These are phyloP conservation scores for Pachypeltis micranthus DNA, from an alignment of 1,140 invertebrate species.

Conservation along the genomic window DNA sequence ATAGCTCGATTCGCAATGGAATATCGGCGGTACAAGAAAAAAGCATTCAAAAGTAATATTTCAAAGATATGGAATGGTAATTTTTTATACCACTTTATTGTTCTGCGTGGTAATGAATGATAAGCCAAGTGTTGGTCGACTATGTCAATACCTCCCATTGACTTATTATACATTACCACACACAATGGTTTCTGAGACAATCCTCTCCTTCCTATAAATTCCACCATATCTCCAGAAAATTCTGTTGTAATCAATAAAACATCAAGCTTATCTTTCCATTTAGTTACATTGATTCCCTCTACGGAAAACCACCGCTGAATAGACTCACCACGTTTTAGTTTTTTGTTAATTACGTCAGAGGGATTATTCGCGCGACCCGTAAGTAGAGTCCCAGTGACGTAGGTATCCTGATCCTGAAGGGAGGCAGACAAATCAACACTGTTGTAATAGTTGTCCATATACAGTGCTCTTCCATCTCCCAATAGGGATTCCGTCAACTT, in stretches of 20 bases:
- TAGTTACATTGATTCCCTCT: neutral
- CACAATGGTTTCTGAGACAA: neutral
- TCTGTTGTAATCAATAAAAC: neutral
- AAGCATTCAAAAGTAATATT: neutral
- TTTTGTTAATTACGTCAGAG: slow-evolving; percentile 19
- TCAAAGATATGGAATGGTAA: neutral
- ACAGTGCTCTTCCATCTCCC: neutral
- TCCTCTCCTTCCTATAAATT: neutral
- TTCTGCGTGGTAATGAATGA: neutral
- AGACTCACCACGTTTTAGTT: slow-evolving; percentile 24
- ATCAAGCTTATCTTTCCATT: neutral
- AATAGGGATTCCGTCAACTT: neutral
- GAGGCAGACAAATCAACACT: slow-evolving; percentile 3
- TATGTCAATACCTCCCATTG: neutral
- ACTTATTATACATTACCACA: neutral
- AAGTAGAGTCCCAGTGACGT: slow-evolving; percentile 22
- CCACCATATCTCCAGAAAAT: neutral
- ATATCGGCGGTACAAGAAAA: neutral
- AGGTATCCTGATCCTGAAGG: slow-evolving; percentile 17
- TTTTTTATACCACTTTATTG: neutral
- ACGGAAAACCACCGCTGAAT: too few relatives aligned
- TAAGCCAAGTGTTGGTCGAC: neutral
- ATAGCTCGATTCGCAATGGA: neutral
- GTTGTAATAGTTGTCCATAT: slow-evolving; percentile 17
- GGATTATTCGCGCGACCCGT: slow-evolving; percentile 14